Conservation (phyloP, 1,140 invertebrate species). For the Solenopsis invicta region DNA sequence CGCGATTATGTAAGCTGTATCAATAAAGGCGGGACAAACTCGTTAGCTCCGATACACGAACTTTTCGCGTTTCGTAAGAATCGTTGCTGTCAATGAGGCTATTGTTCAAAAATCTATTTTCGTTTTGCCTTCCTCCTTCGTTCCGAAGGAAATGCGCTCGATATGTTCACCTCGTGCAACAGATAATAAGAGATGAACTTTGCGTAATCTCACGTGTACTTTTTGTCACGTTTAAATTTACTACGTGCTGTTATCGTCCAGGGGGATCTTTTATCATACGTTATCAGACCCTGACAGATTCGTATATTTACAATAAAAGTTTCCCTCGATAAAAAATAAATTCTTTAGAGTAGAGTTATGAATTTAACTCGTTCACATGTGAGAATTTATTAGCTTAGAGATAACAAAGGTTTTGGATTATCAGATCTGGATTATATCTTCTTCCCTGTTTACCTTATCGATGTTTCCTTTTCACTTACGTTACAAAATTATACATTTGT, state of each 20-base stretch:
- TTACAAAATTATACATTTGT: background rate
- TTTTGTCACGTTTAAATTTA: constrained; percentile 3
- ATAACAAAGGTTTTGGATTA: constrained; percentile 8
- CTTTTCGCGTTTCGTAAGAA: constrained; percentile 12
- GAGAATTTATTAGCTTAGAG: constrained; percentile 35
- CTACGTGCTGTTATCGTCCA: background rate
- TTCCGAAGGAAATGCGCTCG: background rate
- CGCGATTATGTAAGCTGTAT: constrained; percentile 52
- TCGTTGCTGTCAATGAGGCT: constrained; percentile 12
- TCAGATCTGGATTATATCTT: background rate
- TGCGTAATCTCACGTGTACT: background rate
- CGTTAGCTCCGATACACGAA: constrained; percentile 23
- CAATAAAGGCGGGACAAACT: background rate
- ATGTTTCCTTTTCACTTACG: background rate
- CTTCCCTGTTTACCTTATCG: background rate
- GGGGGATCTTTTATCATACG: constrained; percentile 11
- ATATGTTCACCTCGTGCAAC: background rate
- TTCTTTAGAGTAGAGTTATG: background rate
- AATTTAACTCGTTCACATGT: background rate
- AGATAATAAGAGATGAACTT: background rate
- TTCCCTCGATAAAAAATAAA: background rate
- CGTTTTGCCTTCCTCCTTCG: background rate
- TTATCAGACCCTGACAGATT: background rate
- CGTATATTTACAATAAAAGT: background rate
- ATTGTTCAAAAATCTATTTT: constrained; percentile 36